Percentiles rank a stretch among this genome's conserved stretches.
phyloP scores from a whole-genome alignment of 2,888 invertebrate species.

The Machimus atricapillus region DNA sequence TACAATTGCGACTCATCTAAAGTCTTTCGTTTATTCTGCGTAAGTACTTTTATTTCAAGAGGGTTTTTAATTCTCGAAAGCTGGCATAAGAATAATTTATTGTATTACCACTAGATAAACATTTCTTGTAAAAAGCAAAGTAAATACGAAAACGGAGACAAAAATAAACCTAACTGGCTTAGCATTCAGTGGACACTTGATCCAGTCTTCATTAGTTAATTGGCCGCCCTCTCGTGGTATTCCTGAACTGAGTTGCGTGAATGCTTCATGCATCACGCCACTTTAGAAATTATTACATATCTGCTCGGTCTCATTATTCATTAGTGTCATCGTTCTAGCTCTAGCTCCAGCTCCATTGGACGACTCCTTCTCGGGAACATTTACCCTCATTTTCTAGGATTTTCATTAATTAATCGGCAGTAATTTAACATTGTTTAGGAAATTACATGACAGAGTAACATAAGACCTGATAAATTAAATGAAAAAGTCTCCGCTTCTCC shows the following conservation, averaged over 20 bases:
- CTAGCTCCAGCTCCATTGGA: background rate
- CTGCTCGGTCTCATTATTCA: slow-evolving; percentile 14
- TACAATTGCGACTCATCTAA: too few relatives aligned
- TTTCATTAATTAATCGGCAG: slow-evolving; percentile 27
- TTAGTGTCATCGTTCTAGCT: slow-evolving; percentile 4
- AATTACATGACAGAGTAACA: slow-evolving; percentile 1
- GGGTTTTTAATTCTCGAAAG: background rate
- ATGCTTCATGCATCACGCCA: slow-evolving; percentile 6
- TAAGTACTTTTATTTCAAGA: background rate
- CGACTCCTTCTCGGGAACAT: background rate
- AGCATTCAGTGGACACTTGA: background rate
- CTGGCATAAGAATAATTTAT: background rate
- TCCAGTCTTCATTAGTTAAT: slow-evolving; percentile 9
- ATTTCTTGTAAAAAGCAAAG: background rate
- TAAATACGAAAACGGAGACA: background rate
- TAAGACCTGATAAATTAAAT: slow-evolving; percentile 25
- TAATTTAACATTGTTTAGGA: slow-evolving; percentile 26
- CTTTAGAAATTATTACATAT: slow-evolving; percentile 15
- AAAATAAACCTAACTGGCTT: background rate
- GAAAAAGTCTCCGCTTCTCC: background rate
- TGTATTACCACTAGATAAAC: background rate
- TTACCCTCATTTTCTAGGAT: slow-evolving; percentile 29
- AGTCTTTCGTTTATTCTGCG: background rate
- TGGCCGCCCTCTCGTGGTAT: background rate
- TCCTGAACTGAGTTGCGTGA: background rate